Evolutionary conservation across 2,797 vertebrate genomes (phyloP).

Genomic region (Semaprochilodus insignis): DNA sequence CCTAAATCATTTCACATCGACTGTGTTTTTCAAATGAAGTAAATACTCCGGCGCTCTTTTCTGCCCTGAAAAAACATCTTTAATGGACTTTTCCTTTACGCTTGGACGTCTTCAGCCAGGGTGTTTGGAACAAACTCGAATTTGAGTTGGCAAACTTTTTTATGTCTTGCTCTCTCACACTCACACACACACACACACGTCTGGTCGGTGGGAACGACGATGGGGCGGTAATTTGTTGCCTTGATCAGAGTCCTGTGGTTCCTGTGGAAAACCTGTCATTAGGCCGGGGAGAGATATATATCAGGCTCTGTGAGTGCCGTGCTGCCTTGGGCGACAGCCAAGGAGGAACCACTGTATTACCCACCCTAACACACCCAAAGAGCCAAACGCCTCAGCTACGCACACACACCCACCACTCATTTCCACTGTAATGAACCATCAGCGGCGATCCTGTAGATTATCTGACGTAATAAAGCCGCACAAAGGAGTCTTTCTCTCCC

Average conservation of each 20-base stretch:
- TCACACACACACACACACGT: slow-evolving; percentile 5
- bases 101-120: background rate
- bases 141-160: slow-evolving; percentile 3
- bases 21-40: background rate
- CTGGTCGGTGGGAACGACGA: slow-evolving; percentile 3
- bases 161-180: background rate
- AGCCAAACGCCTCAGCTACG: slow-evolving; percentile 20
- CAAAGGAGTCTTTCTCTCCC: slow-evolving; percentile 52
- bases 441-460: slow-evolving; percentile 49
- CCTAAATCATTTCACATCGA: too few species aligned
- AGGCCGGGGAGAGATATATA: slow-evolving; percentile 43
- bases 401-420: slow-evolving; percentile 22
- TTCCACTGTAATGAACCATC: slow-evolving; percentile 45
- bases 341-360: slow-evolving; percentile 38
- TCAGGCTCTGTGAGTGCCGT: slow-evolving; percentile 32
- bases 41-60: background rate
- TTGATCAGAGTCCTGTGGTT: slow-evolving; percentile 51
- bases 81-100: slow-evolving; percentile 23
- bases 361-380: slow-evolving; percentile 30
- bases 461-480: slow-evolving; percentile 42
- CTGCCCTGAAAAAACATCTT: background rate
- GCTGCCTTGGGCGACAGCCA: slow-evolving; percentile 30
- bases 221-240: slow-evolving; percentile 31
- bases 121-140: slow-evolving; percentile 4
- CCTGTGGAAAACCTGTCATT: slow-evolving; percentile 51